phyloP scores from a whole-genome alignment of 2,113 vertebrate genomes.

The Muntiacus muntjak region DNA sequence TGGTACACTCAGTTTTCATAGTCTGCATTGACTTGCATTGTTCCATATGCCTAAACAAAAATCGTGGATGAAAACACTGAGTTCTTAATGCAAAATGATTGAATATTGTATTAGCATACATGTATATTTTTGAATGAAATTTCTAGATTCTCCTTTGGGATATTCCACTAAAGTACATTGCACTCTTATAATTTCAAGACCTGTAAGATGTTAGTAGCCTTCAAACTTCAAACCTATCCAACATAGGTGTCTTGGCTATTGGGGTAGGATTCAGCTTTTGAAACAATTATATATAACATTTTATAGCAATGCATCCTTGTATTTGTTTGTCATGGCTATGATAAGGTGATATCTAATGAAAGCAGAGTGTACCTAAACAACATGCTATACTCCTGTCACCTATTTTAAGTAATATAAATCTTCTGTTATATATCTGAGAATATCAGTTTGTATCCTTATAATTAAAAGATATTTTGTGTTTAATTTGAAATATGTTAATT shows the following conservation, averaged over 20 bases:
- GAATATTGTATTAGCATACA: background rate
- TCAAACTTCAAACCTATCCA: background rate
- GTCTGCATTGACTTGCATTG: background rate
- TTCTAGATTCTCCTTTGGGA: background rate
- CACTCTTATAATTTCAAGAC: background rate
- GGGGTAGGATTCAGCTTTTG: background rate
- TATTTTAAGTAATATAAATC: background rate
- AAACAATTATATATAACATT: background rate
- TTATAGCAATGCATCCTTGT: background rate
- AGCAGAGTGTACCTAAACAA: background rate
- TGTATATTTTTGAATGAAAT: background rate
- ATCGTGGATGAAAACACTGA: background rate
- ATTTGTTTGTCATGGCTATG: background rate
- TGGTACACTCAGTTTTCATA: background rate
- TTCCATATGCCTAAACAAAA: background rate
- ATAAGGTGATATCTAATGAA: background rate
- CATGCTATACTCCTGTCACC: background rate
- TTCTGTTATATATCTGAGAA: background rate
- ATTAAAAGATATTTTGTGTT: background rate
- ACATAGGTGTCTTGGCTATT: background rate
- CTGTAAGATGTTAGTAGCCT: background rate
- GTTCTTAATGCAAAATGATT: background rate
- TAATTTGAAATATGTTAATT: conserved; percentile 18
- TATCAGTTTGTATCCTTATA: background rate
- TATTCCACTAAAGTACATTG: background rate